Evolutionary conservation across 2,113 vertebrate species (phyloP), one percentile per base, ranked within the genome.

Genomic region (Leptocoma aspasia): DNA sequence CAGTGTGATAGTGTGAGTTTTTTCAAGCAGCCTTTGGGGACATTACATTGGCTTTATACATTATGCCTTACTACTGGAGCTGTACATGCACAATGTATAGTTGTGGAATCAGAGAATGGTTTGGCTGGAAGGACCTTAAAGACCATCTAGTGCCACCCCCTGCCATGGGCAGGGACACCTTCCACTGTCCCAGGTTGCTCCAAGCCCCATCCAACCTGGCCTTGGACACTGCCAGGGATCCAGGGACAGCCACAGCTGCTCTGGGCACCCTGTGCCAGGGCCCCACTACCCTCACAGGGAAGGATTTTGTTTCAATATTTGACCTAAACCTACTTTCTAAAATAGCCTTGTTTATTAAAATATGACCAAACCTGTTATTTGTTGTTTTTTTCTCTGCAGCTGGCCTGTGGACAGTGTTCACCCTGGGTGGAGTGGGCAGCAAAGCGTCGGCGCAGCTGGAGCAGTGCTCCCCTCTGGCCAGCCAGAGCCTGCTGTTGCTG

Each of bases 361-460:
- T 1, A 3, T 24, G n/a, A 56, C 33, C 19, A 2, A 14, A 27
- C 4, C 27, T 77, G 27, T 1, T 31, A 2, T 4, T 39, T 13
- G 53, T 26, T 28, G 54, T 24, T 15, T 60, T 64, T 83, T 78
- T 75, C 56, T 78, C 50, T 90, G 73, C 88, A 99, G 99, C 99
- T 97, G 99, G 99, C 24, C 98, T 99, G 42, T 99, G 99, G 99
- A 99, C 98, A 2, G 99, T 99, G 80, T 99, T 99, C 96, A 99
- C 99, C 0, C 97, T 99, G 28, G 99, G 99, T 1, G 99, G 99
- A 9, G 98, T 98, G 57, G 98, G 98, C 83, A 99, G 98, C 96
- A 99, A 98, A 94, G 64, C 97, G 0, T 83, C 98, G 0, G 20
- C 96, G 0, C 98, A 98, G 64, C 98, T 99, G 82, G 99, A 99